These are phyloP conservation scores for Hafferia zeledoni DNA, from an alignment of 2,797 vertebrate genomes.

Conservation along the genomic window DNA sequence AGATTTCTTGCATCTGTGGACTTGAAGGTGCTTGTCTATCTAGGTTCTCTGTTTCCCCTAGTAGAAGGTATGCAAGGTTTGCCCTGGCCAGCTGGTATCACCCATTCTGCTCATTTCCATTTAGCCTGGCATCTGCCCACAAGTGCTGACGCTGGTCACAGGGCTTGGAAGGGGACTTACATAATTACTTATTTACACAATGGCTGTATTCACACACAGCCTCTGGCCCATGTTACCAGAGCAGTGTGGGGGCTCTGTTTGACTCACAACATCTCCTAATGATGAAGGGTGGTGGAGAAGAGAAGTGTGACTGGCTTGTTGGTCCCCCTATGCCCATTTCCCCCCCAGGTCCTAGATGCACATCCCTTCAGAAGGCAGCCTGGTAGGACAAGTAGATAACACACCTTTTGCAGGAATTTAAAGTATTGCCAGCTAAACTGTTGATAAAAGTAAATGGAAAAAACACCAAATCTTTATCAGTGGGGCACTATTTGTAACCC, in stretches of 20 bases:
- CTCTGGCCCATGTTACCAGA: background rate
- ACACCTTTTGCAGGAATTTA: background rate
- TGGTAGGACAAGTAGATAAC: background rate
- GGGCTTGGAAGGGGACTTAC: background rate
- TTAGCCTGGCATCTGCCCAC: background rate
- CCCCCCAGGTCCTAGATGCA: background rate
- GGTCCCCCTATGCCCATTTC: background rate
- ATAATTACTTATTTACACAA: constrained; percentile 4
- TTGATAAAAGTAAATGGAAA: background rate
- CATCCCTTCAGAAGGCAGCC: background rate
- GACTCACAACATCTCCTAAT: background rate
- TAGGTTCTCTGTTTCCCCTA: background rate
- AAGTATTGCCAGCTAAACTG: background rate
- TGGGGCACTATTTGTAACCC: background rate
- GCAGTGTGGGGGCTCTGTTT: background rate
- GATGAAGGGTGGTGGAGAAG: background rate
- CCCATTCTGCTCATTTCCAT: background rate
- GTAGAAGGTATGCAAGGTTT: background rate
- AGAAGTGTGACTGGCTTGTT: background rate
- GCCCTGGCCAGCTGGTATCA: background rate
- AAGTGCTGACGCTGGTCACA: background rate
- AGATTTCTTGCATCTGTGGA: background rate
- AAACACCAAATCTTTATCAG: background rate
- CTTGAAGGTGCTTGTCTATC: background rate
- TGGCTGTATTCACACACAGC: constrained; percentile 7